Evolutionary conservation across 92 coral and sea anemone species (phyloP).

Genomic region (Siderastrea siderea): DNA sequence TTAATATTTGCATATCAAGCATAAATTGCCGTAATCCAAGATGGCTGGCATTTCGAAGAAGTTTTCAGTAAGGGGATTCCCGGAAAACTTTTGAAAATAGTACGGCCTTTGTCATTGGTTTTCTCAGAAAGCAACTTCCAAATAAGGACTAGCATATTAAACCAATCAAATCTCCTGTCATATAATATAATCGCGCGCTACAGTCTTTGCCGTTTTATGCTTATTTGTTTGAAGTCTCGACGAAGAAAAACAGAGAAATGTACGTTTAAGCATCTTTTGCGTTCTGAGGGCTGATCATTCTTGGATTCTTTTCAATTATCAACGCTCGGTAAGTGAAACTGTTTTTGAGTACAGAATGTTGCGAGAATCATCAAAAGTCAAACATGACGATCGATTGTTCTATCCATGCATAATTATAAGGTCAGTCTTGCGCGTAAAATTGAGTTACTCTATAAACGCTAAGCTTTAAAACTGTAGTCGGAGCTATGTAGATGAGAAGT

Average conservation of each 20-base stretch:
- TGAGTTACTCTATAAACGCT: no score
- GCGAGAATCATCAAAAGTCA: no score
- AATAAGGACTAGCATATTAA: neutral
- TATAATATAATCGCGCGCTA: no score
- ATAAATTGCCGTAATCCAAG: neutral
- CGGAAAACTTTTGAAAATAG: neutral
- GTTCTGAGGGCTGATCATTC: neutral
- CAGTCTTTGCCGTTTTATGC: neutral
- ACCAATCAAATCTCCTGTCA: slow-evolving; percentile 19
- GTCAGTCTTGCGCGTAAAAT: no score
- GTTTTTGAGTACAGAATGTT: no score
- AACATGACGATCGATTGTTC: no score
- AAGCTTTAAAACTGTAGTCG: no score
- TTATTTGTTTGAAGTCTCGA: neutral
- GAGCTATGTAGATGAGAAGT: no score
- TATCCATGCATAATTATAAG: no score
- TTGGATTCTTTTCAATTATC: neutral
- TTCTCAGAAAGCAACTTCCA: neutral
- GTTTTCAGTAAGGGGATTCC: slow-evolving; percentile 17
- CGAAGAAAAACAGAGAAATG: no score
- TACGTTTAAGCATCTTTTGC: no score
- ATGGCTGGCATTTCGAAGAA: slow-evolving; percentile 4
- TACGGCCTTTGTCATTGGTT: slow-evolving; percentile 11
- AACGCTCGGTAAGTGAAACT: neutral
- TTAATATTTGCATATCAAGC: neutral